These are phyloP conservation scores for Oryzaephilus surinamensis DNA, from an alignment of 1,140 invertebrate species.

Conservation along the genomic window DNA sequence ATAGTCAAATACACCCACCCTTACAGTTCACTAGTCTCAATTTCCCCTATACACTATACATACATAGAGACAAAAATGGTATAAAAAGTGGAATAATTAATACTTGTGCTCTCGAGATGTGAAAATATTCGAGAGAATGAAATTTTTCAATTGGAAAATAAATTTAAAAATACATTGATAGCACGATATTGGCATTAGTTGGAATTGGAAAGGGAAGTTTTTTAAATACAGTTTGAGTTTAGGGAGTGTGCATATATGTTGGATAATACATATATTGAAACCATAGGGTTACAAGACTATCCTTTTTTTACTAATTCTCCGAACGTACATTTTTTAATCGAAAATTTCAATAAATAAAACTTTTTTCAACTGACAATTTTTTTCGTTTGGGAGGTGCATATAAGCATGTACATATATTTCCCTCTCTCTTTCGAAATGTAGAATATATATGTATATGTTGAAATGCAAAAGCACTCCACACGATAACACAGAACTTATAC, in stretches of 20 bases:
- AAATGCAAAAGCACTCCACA: constrained; percentile 3
- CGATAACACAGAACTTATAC: constrained; percentile 26
- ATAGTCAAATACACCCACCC: constrained; percentile 17
- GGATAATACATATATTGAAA: too few relatives aligned
- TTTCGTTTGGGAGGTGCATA: constrained; percentile 8
- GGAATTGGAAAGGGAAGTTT: background rate
- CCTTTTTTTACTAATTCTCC: too few relatives aligned
- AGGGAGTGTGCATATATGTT: too few relatives aligned
- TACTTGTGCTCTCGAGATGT: constrained; percentile 33
- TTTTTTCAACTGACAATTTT: too few relatives aligned
- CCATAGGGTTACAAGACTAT: too few relatives aligned
- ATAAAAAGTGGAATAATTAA: constrained; percentile 32
- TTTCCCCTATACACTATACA: background rate
- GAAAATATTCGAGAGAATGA: constrained; percentile 29
- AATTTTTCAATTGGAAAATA: constrained; percentile 27
- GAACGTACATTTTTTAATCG: too few relatives aligned
- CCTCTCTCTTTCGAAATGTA: too few relatives aligned
- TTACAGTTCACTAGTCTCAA: background rate
- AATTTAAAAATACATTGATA: constrained; percentile 27
- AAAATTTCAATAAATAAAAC: too few relatives aligned
- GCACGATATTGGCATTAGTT: constrained; percentile 18
- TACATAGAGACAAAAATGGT: constrained; percentile 3
- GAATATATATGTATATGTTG: too few relatives aligned
- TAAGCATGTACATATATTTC: too few relatives aligned
- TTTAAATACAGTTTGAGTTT: too few relatives aligned